Conservation (phyloP, 2,888 invertebrate genomes). For the Epinotia brunnichana region DNA sequence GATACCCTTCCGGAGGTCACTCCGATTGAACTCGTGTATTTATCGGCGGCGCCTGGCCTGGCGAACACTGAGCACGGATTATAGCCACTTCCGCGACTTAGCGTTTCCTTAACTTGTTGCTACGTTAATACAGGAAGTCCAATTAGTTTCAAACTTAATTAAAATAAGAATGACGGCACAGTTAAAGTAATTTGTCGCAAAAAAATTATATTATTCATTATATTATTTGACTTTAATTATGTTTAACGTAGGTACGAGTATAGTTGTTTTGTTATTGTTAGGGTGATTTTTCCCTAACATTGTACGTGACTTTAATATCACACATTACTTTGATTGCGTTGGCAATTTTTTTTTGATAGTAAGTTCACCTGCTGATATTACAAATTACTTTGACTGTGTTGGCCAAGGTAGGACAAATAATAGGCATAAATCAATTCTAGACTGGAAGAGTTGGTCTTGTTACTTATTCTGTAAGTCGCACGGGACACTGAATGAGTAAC, state of each 20-base stretch:
- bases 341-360: no score
- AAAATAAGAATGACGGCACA: not conserved
- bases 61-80: constrained; percentile 5
- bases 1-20: constrained; percentile 11
- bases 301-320: no score
- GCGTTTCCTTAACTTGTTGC: constrained; percentile 17
- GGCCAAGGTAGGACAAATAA: no score
- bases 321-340: no score
- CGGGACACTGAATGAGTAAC: not conserved
- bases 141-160: constrained; percentile 10
- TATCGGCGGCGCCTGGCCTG: constrained; percentile 5
- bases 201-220: no score
- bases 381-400: no score
- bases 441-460: not conserved
- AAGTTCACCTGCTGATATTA: no score
- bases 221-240: no score
- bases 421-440: no score
- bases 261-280: no score
- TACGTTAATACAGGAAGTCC: constrained; percentile 17
- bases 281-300: no score
- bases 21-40: not conserved
- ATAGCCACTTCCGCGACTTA: not conserved
- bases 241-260: no score
- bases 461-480: not conserved
- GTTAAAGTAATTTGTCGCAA: not conserved